Percentiles rank a stretch among this genome's conserved stretches.
These are phyloP conservation scores for Drosophila equinoxialis DNA, from an alignment of 1,140 invertebrate genomes.

Conservation along the genomic window DNA sequence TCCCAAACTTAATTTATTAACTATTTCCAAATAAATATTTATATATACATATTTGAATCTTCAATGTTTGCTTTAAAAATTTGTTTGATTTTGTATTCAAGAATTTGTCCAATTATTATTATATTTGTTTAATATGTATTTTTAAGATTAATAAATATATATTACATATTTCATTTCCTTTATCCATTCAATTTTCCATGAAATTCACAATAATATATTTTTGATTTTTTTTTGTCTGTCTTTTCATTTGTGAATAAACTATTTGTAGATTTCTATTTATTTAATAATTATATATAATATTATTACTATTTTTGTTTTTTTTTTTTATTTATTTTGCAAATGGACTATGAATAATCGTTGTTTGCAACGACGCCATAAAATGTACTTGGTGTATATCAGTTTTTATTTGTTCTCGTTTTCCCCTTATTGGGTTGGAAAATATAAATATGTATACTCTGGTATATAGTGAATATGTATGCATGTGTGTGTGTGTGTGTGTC, in stretches of 20 bases:
- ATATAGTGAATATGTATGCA: background rate
- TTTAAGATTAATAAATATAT: too few relatives aligned
- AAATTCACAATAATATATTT: too few relatives aligned
- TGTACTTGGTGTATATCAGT: background rate
- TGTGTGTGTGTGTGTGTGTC: background rate
- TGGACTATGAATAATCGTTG: constrained; percentile 3
- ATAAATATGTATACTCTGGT: background rate
- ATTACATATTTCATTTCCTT: too few relatives aligned
- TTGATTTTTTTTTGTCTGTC: too few relatives aligned
- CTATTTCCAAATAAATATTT: too few relatives aligned
- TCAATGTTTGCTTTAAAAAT: too few relatives aligned
- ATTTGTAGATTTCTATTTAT: background rate
- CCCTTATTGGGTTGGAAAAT: constrained; percentile 7
- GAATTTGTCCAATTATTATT: too few relatives aligned
- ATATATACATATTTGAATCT: too few relatives aligned
- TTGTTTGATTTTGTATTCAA: too few relatives aligned
- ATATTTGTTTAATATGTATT: too few relatives aligned
- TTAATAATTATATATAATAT: background rate
- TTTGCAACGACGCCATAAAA: constrained; percentile 5
- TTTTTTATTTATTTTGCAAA: background rate
- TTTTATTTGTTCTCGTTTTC: constrained; percentile 8
- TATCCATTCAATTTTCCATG: too few relatives aligned
- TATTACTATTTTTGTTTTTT: background rate
- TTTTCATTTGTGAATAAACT: background rate
- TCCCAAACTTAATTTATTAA: too few relatives aligned